These are phyloP conservation scores for Sinhomidia bicolor DNA, from an alignment of 2,888 invertebrate genomes.

Conservation along the genomic window DNA sequence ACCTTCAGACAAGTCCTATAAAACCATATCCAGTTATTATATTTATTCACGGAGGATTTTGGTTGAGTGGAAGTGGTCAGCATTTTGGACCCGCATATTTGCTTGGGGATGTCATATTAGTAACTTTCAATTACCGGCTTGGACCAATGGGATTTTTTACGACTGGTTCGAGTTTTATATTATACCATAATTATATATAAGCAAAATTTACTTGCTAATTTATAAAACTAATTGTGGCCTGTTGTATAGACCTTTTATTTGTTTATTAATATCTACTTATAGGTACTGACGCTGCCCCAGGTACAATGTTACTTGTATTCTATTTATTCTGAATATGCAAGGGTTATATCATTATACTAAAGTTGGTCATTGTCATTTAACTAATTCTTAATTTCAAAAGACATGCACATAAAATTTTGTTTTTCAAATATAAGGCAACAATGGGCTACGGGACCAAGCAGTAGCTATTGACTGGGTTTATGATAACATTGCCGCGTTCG, in stretches of 20 bases:
- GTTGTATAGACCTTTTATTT: too few species aligned
- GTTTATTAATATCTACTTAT: too few species aligned
- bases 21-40: constrained; percentile 69
- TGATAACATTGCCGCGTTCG: constrained; percentile 10
- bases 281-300: not conserved
- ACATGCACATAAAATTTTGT: too few species aligned
- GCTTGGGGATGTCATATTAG: constrained; percentile 71
- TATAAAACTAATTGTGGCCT: too few species aligned
- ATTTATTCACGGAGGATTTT: constrained; percentile 76
- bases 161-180: not conserved
- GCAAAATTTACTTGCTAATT: too few species aligned
- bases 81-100: constrained; percentile 75
- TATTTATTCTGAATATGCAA: too few species aligned
- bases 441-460: not conserved
- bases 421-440: constrained; percentile 33
- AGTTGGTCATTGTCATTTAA: too few species aligned
- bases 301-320: too few species aligned
- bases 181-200: too few species aligned
- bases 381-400: too few species aligned
- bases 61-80: constrained; percentile 62
- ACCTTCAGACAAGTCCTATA: not conserved
- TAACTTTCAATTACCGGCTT: constrained; percentile 72
- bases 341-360: too few species aligned
- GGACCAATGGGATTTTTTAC: constrained; percentile 64
- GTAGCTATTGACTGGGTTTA: constrained; percentile 27